Percentiles rank a stretch among this genome's conserved stretches.
These are phyloP conservation scores for Pelobates fuscus DNA, from an alignment of 2,113 vertebrate genomes.

Conservation along the genomic window DNA sequence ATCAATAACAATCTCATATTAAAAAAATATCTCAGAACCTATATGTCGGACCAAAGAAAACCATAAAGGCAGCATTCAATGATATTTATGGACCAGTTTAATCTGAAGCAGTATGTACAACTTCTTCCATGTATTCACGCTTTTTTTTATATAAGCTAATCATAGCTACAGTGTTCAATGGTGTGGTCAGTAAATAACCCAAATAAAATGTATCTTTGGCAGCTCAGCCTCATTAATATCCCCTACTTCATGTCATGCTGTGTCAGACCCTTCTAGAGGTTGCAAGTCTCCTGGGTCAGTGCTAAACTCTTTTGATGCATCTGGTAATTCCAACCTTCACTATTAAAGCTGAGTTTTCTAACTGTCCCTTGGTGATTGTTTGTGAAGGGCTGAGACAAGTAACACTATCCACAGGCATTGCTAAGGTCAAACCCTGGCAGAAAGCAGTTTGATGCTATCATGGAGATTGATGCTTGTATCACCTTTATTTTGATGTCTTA, in stretches of 20 bases:
- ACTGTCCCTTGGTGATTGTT: conserved; percentile 66
- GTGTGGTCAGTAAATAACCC: conserved; percentile 21
- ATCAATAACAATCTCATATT: too few species aligned
- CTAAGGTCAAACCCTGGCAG: conserved; percentile 71
- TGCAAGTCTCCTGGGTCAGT: conserved; percentile 43
- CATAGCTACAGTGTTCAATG: conserved; percentile 25
- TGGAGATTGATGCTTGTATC: conserved; percentile 77
- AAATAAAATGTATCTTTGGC: conserved; percentile 22
- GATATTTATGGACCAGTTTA: background rate
- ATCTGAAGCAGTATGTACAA: background rate
- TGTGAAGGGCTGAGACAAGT: conserved; percentile 66
- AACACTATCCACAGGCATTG: conserved; percentile 72
- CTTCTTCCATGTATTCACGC: conserved; percentile 22
- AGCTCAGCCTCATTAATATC: conserved; percentile 25
- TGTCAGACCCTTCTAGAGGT: conserved; percentile 47
- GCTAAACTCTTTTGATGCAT: conserved; percentile 58
- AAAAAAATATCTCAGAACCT: too few species aligned
- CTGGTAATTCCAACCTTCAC: conserved; percentile 63
- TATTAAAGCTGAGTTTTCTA: conserved; percentile 64
- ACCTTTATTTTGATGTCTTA: conserved; percentile 70
- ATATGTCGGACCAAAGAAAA: too few species aligned
- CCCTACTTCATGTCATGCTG: conserved; percentile 46
- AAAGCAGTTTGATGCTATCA: conserved; percentile 77
- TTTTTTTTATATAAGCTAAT: conserved; percentile 33
- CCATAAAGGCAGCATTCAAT: too few species aligned